These are phyloP conservation scores for Muntiacus reevesi DNA, from an alignment of 2,113 vertebrate genomes.

Conservation along the genomic window DNA sequence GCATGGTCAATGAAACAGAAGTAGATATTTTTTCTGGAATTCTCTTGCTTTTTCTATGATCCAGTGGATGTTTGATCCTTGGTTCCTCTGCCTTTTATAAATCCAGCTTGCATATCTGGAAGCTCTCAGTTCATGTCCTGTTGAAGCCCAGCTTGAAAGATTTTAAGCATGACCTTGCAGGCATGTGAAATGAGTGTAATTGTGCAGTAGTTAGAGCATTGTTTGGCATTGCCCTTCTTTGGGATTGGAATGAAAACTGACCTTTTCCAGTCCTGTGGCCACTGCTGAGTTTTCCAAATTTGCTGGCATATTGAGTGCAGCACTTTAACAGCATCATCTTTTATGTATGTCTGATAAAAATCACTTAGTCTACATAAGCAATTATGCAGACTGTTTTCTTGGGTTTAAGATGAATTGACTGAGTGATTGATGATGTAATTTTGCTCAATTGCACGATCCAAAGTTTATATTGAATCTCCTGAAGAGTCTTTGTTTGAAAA, in stretches of 20 bases:
- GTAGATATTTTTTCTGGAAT: background rate
- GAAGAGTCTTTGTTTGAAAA: slow-evolving; percentile 8
- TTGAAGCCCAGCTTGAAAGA: background rate
- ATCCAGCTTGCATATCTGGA: background rate
- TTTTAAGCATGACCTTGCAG: background rate
- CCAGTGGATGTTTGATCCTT: background rate
- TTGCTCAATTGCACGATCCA: background rate
- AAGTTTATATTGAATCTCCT: background rate
- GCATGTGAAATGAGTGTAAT: background rate
- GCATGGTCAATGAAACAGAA: background rate
- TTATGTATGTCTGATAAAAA: background rate
- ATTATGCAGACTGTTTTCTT: background rate
- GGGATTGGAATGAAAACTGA: background rate
- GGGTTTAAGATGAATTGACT: background rate
- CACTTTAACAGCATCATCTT: background rate
- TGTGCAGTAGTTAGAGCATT: background rate
- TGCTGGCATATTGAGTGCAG: background rate
- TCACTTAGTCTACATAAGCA: background rate
- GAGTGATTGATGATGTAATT: background rate
- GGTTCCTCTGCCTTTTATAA: background rate
- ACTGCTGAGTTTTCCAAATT: background rate
- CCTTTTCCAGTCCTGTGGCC: background rate
- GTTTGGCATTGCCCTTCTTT: background rate
- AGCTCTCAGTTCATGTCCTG: background rate
- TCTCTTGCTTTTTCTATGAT: background rate